Base-by-base conservation (phyloP, 2,113 vertebrate genomes). In the Morone saxatilis region DNA sequence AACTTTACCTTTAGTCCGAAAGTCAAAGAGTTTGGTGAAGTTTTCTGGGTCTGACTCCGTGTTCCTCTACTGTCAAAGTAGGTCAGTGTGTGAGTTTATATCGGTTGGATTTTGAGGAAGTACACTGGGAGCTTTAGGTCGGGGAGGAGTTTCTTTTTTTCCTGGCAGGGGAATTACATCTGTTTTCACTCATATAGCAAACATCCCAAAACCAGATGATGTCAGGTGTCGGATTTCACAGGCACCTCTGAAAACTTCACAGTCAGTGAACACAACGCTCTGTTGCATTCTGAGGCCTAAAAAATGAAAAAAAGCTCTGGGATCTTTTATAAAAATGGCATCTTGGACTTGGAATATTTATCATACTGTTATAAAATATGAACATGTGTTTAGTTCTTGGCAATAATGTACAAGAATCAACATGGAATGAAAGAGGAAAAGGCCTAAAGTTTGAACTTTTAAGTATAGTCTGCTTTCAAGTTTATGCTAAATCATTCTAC, bases 181-280 rank as follows among this genome's bases (percentile, higher is more conserved):
- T 94, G 95, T 91, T 94, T 92, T 91, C 71, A 38, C 76, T 94
- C 62, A 4, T 75, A 63, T 19, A 54, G 25, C 63, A 71, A 56
- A 57, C 45, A 59, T 19, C 40, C 51, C 36, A 7, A n/a, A 80
- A 60, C 22, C 53, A 71, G 74, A 91, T 94, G 92, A 92, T 89
- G 94, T 93, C 91, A 93, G 85, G 92, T 84, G 86, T 95, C 93
- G 22, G 38, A 45, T 94, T 94, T 87, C 93, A 72, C 81, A 78
- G 54, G 0, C 53, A 62, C 2, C 12, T 65, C 43, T 71, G 78
- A 72, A 66, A 40, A 43, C 61, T 71, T 45, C 54, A 8, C 6
- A 8, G 50, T 4, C n/a, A 1, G 31, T 2, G 22, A 71, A 59
- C 57, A 12, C 53, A 16, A 22, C 5, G 2, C 25, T 19, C 38